Base-by-base conservation (phyloP, 1,140 invertebrate genomes). In the Procambarus clarkii region DNA sequence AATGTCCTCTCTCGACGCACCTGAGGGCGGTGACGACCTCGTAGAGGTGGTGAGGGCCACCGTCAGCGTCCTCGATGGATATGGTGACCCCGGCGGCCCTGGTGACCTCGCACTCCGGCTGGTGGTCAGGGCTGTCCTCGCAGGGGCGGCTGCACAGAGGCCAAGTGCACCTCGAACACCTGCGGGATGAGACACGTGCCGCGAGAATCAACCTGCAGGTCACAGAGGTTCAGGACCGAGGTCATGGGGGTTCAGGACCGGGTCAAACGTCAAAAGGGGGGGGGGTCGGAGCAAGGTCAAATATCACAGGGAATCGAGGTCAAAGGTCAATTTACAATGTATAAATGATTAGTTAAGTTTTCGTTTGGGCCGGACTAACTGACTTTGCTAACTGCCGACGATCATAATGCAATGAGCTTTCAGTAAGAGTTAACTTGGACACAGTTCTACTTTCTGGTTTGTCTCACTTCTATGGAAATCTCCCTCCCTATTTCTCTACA, bases 121-220 rank as follows among this genome's bases (percentile, higher is more conserved):
- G 80, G 86, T 92, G 91, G 24, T 84, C 87, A n/a, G 91, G 78
- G 24, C n/a, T 74, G 50, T 24, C 71, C 46, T 86, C 82, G 74
- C 92, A 93, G 24, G 48, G n/a, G 34, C 76, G 24, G 9, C 89
- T 86, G 93, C 97, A 98, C 44, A 97, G 95, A 0, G 97, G 97
- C 97, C 97, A 98, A 2, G 95, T 94, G 94, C 97, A 98, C n/a
- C 95, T 95, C 0, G 96, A 95, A 93, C 97, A 98, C 54, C 96
- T 92, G 86, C 0, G 64, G 77, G n/a, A 2, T 24, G 15, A 5
- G 4, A 44, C 11, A 9, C 18, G 18, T 48, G 9, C 15, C 24
- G 34, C 45, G 54, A 34, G 0, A 9, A n/a, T n/a, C 11, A 21
- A 9, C 21, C 1, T 15, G 7, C 0, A 21, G 71, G 21, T 21